A percentile compares a stretch with the other conserved stretches of the same genome.
Conservation (phyloP, 2,888 invertebrate species). For the Pherbina coryleti region DNA sequence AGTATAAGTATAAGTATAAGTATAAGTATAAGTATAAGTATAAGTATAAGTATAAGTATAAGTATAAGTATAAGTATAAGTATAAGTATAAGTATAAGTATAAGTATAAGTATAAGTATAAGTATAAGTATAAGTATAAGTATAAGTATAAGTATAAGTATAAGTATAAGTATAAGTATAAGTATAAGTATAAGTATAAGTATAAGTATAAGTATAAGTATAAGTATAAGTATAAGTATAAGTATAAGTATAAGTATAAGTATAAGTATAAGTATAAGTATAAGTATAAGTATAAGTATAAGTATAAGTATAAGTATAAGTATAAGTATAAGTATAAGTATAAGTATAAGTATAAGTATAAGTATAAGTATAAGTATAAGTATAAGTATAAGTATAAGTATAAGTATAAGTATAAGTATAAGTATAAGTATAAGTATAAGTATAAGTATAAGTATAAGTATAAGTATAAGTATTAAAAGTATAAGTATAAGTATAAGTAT, state of each 20-base stretch:
- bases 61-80: conserved; percentile 2
- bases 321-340: neutral
- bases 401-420: conserved; percentile 2
- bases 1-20: conserved; percentile 2
- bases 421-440: conserved; percentile 2
- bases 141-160: conserved; percentile 2
- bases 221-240: conserved; percentile 2
- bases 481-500: conserved; percentile 2
- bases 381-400: conserved; percentile 2
- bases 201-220: conserved; percentile 2
- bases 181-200: conserved; percentile 2
- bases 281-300: conserved; percentile 2
- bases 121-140: conserved; percentile 2
- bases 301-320: conserved; percentile 2
- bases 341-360: neutral
- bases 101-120: conserved; percentile 2
- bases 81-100: neutral
- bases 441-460: conserved; percentile 2
- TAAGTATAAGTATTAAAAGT: neutral
- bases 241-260: conserved; percentile 2
- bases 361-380: conserved; percentile 2
- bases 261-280: conserved; percentile 2
- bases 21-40: conserved; percentile 2
- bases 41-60: conserved; percentile 2
- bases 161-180: conserved; percentile 2